Evolutionary conservation across 2,797 vertebrate genomes (phyloP).

Genomic region (Austrolebias charrua): DNA sequence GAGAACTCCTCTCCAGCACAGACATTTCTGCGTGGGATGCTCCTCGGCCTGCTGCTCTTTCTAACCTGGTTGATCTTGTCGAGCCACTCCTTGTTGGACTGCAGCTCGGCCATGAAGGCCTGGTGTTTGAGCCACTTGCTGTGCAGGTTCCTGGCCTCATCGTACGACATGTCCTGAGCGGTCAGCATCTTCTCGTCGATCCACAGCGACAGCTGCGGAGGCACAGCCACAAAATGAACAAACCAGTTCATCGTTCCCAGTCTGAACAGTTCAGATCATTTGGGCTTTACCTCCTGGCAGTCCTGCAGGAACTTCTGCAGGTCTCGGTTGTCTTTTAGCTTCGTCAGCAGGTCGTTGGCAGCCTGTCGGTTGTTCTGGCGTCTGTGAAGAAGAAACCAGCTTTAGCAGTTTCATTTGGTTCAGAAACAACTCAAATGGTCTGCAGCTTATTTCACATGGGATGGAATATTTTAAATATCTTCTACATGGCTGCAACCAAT

Average conservation of each 20-base stretch:
- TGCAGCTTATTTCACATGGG: too few species aligned
- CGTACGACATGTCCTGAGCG: conserved; percentile 98
- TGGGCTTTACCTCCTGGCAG: conserved; percentile 89
- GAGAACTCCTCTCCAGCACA: background rate
- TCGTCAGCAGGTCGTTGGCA: conserved; percentile 90
- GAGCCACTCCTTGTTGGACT: conserved; percentile 96
- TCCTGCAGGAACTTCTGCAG: conserved; percentile 98
- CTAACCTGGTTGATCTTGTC: conserved; percentile 93
- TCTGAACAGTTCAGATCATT: fast-evolving
- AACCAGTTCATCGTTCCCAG: background rate
- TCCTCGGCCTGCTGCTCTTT: background rate
- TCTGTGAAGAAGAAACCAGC: conserved; percentile 39
- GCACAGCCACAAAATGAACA: background rate
- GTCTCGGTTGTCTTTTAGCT: conserved; percentile 96
- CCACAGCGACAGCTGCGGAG: conserved; percentile 89
- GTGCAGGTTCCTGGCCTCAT: conserved; percentile 96
- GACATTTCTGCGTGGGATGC: too few species aligned
- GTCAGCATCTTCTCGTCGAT: conserved; percentile 99
- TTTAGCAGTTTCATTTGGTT: too few species aligned
- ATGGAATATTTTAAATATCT: too few species aligned
- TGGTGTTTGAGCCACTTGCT: conserved; percentile 99
- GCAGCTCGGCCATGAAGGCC: conserved; percentile 97
- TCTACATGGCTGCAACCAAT: too few species aligned
- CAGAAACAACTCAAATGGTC: too few species aligned
- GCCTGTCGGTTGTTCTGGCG: conserved; percentile 83